These are phyloP conservation scores for Chelmon rostratus DNA, from an alignment of 2,797 vertebrate genomes.

Conservation along the genomic window DNA sequence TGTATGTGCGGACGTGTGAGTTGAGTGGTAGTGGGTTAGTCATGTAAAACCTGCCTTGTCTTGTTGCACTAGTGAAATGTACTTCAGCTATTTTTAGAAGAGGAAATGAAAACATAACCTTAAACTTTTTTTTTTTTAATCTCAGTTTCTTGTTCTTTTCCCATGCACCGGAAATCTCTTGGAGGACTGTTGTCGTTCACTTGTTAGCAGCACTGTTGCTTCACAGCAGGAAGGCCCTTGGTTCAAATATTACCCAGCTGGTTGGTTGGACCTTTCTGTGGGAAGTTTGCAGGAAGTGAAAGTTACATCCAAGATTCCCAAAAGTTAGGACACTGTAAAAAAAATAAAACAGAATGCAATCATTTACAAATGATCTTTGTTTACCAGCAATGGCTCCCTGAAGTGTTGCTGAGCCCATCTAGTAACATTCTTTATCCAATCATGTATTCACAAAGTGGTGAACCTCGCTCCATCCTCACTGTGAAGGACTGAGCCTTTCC, in stretches of 20 bases:
- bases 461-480: no score
- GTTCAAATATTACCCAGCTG: neutral
- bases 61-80: constrained; percentile 38
- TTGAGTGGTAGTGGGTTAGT: constrained; percentile 18
- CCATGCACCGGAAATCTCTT: neutral
- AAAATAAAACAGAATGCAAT: no score
- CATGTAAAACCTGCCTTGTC: constrained; percentile 52
- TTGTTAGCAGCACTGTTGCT: neutral
- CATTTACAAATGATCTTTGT: no score
- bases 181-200: neutral
- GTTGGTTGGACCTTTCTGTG: neutral
- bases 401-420: no score
- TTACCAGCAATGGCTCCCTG: no score
- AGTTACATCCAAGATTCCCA: neutral
- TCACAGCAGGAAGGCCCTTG: neutral
- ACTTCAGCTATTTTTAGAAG: constrained; percentile 51
- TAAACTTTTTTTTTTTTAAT: constrained; percentile 16
- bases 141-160: constrained; percentile 21
- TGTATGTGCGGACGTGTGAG: constrained; percentile 29
- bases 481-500: no score
- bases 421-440: no score
- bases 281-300: neutral
- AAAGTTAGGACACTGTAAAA: no score
- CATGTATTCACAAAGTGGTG: no score
- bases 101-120: constrained; percentile 19